Evolutionary conservation across 2,113 vertebrate species (phyloP), one percentile per base, ranked within the genome.

Genomic region (Paratilapia polleni): DNA sequence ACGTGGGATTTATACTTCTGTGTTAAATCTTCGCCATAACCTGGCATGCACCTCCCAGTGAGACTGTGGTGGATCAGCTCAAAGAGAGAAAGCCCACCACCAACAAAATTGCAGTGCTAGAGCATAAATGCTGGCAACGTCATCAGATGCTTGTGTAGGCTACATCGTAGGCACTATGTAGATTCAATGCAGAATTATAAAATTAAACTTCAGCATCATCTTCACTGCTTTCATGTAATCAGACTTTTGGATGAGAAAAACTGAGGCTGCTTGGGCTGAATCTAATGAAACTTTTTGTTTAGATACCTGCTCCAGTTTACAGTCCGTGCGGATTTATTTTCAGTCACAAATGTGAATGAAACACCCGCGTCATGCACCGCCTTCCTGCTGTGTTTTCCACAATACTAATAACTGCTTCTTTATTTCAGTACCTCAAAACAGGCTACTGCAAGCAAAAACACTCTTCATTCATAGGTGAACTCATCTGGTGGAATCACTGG

Each of bases 381-480:
- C n/a, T 43, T 38, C 17, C 22, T 7, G 20, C 2, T 0, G 17
- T 3, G 0, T 64, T 41, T 64, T 5, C 9, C 13, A 5, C 36
- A 1, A 5, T 31, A 24, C 15, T 26, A 68, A 49, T 12, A 49
- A 49, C 6, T 22, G 4, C 49, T 28, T 73, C 66, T 47, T 73
- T 13, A 73, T 73, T 73, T 73, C 66, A 52, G 10, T 31, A 73
- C 66, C 66, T 73, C 17, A 52, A 57, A 73, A 70, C 24, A 6
- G 2, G 43, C 17, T 1, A n/a, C 26, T 1, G 43, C 14, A n/a
- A 11, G 64, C 14, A 26, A 2, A n/a, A 17, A 43, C 6, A 63
- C 41, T 11, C 38, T 41, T 2, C 62, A 41, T 3, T 70, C 24
- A 31, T 17, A 70, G 43, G 24, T 28, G 24, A 49, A 1, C 10